These are phyloP conservation scores for Gymnodraco acuticeps DNA, from an alignment of 2,797 vertebrate species.

Conservation along the genomic window DNA sequence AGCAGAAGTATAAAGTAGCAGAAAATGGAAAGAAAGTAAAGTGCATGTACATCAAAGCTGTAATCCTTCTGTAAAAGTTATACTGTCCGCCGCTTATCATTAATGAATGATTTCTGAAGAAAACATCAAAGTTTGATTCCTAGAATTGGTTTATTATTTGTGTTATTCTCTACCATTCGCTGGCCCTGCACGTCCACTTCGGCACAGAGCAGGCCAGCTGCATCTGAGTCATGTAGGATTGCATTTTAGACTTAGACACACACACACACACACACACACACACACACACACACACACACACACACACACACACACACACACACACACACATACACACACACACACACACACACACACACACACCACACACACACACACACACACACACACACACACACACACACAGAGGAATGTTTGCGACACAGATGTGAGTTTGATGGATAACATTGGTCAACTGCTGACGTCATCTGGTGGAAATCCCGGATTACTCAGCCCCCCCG, in stretches of 20 bases:
- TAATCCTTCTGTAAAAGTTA: too few species aligned
- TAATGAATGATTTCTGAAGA: constrained; percentile 16
- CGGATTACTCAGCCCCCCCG: constrained; percentile 77
- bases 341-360: neutral
- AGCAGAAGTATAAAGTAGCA: too few species aligned
- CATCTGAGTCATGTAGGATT: constrained; percentile 73
- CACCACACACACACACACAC: neutral
- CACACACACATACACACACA: constrained; percentile 7
- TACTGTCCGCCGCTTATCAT: too few species aligned
- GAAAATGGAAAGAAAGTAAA: too few species aligned
- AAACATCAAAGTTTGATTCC: constrained; percentile 22
- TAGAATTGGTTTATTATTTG: constrained; percentile 13
- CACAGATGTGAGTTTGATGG: constrained; percentile 79
- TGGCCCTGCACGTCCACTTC: constrained; percentile 41
- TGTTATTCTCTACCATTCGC: constrained; percentile 8
- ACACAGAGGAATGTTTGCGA: constrained; percentile 53
- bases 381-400: constrained; percentile 17
- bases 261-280: neutral
- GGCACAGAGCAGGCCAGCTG: constrained; percentile 69
- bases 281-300: neutral
- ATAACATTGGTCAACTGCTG: constrained; percentile 80
- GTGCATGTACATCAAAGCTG: too few species aligned
- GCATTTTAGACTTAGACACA: constrained; percentile 39
- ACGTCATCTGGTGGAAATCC: constrained; percentile 87
- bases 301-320: constrained; percentile 19